Conservation (phyloP, 2,797 vertebrate genomes). For the Spheniscus humboldti region DNA sequence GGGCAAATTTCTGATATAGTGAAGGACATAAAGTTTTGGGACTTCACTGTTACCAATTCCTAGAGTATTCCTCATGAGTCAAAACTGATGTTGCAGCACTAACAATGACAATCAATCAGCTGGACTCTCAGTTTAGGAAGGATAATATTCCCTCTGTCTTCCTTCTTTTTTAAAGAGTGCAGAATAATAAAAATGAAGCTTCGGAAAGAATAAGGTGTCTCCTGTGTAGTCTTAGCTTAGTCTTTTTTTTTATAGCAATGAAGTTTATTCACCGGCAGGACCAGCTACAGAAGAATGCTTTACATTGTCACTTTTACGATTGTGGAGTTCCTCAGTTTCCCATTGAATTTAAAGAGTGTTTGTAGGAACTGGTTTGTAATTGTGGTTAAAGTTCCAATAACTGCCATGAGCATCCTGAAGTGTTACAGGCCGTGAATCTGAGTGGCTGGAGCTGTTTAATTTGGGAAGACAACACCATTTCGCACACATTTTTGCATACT, state of each 20-base stretch:
- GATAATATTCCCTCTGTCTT: neutral
- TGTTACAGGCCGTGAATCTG: neutral
- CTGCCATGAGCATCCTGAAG: neutral
- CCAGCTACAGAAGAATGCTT: neutral
- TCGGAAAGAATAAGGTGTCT: neutral
- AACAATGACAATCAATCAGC: neutral
- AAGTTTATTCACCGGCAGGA: neutral
- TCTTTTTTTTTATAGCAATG: neutral
- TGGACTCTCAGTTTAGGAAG: neutral
- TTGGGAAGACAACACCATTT: neutral
- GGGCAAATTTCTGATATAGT: accelerated
- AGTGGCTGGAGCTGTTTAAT: neutral
- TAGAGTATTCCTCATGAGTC: neutral
- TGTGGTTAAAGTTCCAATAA: neutral
- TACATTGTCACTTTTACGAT: neutral
- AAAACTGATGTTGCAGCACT: neutral
- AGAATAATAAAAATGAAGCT: neutral
- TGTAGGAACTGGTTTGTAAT: neutral
- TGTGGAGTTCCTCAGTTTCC: neutral
- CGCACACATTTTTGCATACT: neutral
- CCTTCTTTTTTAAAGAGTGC: neutral
- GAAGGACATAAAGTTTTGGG: neutral
- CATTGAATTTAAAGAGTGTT: neutral
- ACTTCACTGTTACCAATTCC: neutral
- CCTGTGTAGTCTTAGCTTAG: neutral